Evolutionary conservation across 2,113 vertebrate species (phyloP).

Genomic region (Delphinapterus leucas): DNA sequence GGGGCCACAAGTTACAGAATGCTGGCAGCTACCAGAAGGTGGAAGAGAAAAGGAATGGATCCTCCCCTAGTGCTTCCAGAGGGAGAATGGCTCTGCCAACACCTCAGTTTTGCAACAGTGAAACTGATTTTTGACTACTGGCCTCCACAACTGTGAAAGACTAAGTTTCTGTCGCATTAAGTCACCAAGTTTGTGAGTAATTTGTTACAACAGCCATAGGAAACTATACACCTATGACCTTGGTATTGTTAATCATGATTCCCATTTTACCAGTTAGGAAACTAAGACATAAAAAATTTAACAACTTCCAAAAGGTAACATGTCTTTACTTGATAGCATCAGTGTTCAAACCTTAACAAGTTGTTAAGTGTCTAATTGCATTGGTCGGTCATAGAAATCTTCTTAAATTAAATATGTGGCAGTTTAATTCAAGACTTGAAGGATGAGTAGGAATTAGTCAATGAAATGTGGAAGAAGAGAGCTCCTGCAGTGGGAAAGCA

Average conservation of each 20-base stretch:
- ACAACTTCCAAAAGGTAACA: neutral
- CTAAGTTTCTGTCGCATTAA: neutral
- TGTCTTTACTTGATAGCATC: neutral
- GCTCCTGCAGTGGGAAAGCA: neutral
- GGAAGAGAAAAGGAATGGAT: neutral
- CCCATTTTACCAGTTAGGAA: neutral
- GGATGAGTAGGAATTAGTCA: neutral
- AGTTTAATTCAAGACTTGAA: neutral
- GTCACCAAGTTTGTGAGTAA: neutral
- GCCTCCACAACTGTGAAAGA: neutral
- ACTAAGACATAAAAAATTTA: neutral
- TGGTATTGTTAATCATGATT: neutral
- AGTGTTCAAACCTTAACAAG: neutral
- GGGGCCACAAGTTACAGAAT: neutral
- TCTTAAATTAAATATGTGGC: neutral
- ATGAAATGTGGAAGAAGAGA: neutral
- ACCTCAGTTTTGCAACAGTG: neutral
- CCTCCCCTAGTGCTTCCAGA: neutral
- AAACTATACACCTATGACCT: neutral
- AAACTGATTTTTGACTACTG: neutral
- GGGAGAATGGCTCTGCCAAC: neutral
- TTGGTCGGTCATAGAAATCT: neutral
- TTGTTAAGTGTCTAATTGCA: neutral
- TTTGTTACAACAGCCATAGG: neutral
- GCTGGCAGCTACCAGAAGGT: neutral